Base-by-base conservation (phyloP, 2,797 vertebrate genomes). In the Mormyrus hasselquistii region DNA sequence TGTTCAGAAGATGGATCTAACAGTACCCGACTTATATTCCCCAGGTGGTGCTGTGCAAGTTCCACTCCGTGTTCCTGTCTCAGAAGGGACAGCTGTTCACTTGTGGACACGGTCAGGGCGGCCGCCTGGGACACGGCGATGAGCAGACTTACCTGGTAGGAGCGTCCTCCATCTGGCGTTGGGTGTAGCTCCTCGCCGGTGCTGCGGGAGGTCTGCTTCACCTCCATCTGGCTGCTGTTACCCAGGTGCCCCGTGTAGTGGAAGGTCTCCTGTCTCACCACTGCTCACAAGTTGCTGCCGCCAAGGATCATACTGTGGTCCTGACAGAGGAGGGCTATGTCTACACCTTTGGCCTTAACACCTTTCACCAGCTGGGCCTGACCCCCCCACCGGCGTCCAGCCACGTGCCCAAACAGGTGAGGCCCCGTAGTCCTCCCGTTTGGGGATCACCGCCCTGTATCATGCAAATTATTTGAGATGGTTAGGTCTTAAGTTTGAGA, bases 81-180 rank as follows among this genome's bases (percentile, higher is more conserved):
- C 98, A 99, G 94, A 99, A 98, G 94, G 99, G 99, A 87, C 97
- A 98, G 84, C 96, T 99, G 79, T 99, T 98, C 90, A 99, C 99
- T 0, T 99, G 99, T 93, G 99, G 98, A 2, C 99, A 99, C 90
- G 99, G 98, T 89, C 98, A 97, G 93, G 99, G 99, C 91, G 98
- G 99, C 47, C 96, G 99, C 25, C 96, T 99, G 89, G 99, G 99
- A 22, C 99, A 99, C 86, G 98, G 98, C 91, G 98, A 99, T 93
- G 98, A 99, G 89, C 98, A 99, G 91, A 99, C 99, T 0, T 99
- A 98, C 92, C 93, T 99, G 97, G 99, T 99, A 96, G 92, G 93
- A 73, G 6, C 2, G 16, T 38, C 62, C 34, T 25, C 19, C 9
- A 1, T n/a, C 22, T 14, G 22, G 10, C 29, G 2, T 12, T 86